Conservation (phyloP, 1,140 invertebrate genomes). For the Cardiocondyla obscurior region DNA sequence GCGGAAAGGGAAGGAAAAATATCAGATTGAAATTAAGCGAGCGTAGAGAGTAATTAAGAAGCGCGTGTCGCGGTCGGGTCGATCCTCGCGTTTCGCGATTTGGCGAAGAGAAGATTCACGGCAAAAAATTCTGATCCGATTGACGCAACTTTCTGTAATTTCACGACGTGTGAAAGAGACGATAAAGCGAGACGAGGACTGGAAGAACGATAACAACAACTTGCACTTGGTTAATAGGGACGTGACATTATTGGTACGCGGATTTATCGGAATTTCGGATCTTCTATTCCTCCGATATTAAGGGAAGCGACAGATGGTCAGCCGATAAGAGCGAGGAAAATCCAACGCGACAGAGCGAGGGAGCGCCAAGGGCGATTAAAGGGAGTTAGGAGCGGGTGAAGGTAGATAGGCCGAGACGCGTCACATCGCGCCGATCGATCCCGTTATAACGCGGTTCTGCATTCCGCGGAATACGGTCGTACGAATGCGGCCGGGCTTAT, state of each 20-base stretch:
- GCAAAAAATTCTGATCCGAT: neutral
- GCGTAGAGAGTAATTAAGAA: neutral
- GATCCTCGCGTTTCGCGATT: neutral
- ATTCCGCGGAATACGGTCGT: slow-evolving; percentile 16
- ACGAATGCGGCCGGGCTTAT: neutral
- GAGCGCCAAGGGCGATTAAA: slow-evolving; percentile 36
- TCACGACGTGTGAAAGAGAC: neutral
- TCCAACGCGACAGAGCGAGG: slow-evolving; percentile 12
- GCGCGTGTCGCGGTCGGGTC: neutral
- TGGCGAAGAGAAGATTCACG: neutral
- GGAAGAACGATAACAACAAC: slow-evolving; percentile 16
- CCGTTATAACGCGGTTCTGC: slow-evolving; percentile 16
- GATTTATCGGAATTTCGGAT: slow-evolving; percentile 50
- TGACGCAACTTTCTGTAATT: slow-evolving; percentile 15
- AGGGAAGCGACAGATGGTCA: slow-evolving; percentile 24
- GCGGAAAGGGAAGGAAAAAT: neutral
- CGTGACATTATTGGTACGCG: slow-evolving; percentile 42
- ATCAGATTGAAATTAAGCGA: slow-evolving; percentile 6
- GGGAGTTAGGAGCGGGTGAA: neutral
- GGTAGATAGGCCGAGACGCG: neutral
- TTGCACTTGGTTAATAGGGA: slow-evolving; percentile 10
- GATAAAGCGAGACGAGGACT: slow-evolving; percentile 16
- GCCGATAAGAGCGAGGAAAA: slow-evolving; percentile 28
- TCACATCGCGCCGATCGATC: slow-evolving; percentile 30
- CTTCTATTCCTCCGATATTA: slow-evolving; percentile 44